Base-by-base conservation (phyloP, 2,888 invertebrate genomes). In the Alviniconcha strummeri region DNA sequence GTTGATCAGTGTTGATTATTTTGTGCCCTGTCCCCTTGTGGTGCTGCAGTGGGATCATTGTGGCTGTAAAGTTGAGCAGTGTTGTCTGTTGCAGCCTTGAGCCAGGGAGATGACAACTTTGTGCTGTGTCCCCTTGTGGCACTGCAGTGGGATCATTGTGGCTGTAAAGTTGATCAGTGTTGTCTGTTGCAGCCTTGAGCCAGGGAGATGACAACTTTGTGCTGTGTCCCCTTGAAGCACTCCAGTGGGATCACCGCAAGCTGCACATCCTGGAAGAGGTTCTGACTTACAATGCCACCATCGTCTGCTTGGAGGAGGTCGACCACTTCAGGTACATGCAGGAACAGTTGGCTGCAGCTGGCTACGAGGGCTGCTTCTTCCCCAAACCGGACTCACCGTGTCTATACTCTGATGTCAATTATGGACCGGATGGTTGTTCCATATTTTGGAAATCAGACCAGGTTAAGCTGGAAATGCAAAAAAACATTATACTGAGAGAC, bases 321-420 rank as follows among this genome's bases (percentile, higher is more conserved):
- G 97, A 97, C 92, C 96, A 96, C 91, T 97, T 96, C 85, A 84
- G 86, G 87, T 96, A 96, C 90, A 93, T 97, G 76, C 95, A 95
- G 90, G 95, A 95, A 84, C 94, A 95, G 72, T 92, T 96, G 87
- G 95, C 94, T 11, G 95, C 95, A 0, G 95, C 96, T 92, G 96
- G 96, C 54, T 96, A 96, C 90, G 93, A 94, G 0, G 96, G 96
- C 6, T 94, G 95, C 88, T 96, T 93, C 95, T 95, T 90, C 96
- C 96, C 0, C 96, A 97, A 97, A 93, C 96, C 96, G 0, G 96
- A 96, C 90, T 96, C 96, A 0, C 96, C 96, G 0, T 96, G 96
- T 92, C 94, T 96, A 76, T 96, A 96, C 90, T 95, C 96, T 76
- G 94, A 95, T 85, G 95, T 96, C 87, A 96, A 96, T 91, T 96